These are phyloP conservation scores for Agrilus planipennis DNA, from an alignment of 1,140 invertebrate species.

Conservation along the genomic window DNA sequence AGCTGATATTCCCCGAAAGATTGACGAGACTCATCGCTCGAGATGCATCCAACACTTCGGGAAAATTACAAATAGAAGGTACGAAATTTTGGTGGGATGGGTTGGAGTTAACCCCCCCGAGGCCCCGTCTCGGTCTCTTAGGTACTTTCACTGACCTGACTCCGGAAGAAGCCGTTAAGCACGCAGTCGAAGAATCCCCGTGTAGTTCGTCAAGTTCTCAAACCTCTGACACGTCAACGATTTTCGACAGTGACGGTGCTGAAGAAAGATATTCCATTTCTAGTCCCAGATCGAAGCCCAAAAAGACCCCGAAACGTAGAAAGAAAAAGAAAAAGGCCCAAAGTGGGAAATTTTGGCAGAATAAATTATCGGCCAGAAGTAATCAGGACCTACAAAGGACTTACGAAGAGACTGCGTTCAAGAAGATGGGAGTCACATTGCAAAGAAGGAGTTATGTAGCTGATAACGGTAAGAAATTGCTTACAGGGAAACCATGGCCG, in stretches of 20 bases:
- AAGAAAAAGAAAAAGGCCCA: neutral
- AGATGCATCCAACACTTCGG: conserved; percentile 35
- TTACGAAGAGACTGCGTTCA: conserved; percentile 60
- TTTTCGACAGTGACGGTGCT: conserved; percentile 12
- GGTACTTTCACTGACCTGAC: conserved; percentile 32
- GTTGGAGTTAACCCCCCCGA: conserved; percentile 47
- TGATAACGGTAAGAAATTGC: neutral
- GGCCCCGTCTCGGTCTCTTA: conserved; percentile 48
- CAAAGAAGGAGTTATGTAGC: conserved; percentile 35
- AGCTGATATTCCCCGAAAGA: conserved; percentile 52
- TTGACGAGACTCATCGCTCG: conserved; percentile 49
- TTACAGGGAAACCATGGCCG: conserved; percentile 10
- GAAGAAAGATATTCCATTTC: conserved; percentile 13
- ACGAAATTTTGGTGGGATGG: conserved; percentile 61
- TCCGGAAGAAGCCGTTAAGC: neutral
- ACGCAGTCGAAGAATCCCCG: conserved; percentile 6
- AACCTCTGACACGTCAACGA: conserved; percentile 16
- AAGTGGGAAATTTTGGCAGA: conserved; percentile 47
- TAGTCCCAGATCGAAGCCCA: neutral
- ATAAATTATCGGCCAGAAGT: conserved; percentile 58
- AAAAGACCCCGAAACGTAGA: neutral
- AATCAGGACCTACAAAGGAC: conserved; percentile 77
- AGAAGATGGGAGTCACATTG: conserved; percentile 53
- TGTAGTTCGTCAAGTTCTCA: too few relatives aligned
- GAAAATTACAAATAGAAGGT: neutral